Evolutionary conservation across 2,113 vertebrate genomes (phyloP), one percentile per base, ranked within the genome.

Genomic region (Porphyrio hochstetteri): DNA sequence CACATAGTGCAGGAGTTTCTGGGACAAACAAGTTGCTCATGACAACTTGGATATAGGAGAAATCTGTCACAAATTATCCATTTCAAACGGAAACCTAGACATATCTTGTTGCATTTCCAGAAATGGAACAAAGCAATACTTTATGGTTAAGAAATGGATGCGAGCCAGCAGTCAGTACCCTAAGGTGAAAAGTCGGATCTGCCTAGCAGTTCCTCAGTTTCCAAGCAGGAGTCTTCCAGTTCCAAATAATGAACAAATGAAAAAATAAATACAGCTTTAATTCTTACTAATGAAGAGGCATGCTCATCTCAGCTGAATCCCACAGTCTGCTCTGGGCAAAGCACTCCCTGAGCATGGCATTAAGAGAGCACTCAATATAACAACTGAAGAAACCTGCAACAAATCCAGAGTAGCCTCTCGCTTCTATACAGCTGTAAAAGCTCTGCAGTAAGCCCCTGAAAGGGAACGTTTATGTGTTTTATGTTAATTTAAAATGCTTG

Each of bases 121-220:
- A 97, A 97, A 95, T 36, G 77, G 90, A 98, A 98, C 94, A 97
- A 98, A 95, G 95, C 67, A 87, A 78, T 90, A 96, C 86, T 89
- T 71, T 77, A 91, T 97, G 91, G 86, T 84, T 90, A 74, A 93
- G 69, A 92, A 96, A 96, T 97, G 96, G 92, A 95, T 82, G 65
- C n/a, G 40, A 95, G 97, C 97, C 97, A 97, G 81, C 70, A 93
- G 75, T 87, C 85, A 96, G 90, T 96, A 94, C 95, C 96, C 93
- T 97, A 94, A 95, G 97, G 97, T 97, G 92, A 97, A 97, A 97
- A 95, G 88, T 93, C 6, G 1, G 70, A 95, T 91, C 93, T 94
- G 95, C 74, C 77, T 89, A 96, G 88, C 82, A 96, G 90, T 86
- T 96, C 90, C 79, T 97, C 70, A 93, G 5, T 79, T 97, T 96